Evolutionary conservation across 1,140 invertebrate genomes (phyloP).

Genomic region (Charaxes varanes): DNA sequence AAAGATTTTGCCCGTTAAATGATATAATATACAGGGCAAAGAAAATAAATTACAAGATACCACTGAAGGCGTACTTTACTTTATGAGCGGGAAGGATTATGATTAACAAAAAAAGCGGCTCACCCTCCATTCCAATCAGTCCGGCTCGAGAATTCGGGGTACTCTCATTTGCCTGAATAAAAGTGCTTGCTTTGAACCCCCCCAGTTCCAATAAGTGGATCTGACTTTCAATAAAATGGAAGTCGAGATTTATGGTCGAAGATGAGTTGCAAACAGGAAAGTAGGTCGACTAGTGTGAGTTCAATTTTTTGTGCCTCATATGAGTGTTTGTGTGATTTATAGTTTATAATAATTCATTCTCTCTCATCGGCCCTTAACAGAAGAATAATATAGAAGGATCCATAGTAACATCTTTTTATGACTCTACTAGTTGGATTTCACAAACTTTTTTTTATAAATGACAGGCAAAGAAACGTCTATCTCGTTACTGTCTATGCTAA

Average conservation of each 20-base stretch:
- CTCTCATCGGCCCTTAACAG: not conserved
- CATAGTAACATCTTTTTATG: too few species aligned
- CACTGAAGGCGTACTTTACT: conserved; percentile 4
- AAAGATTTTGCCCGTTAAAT: too few species aligned
- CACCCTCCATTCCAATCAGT: conserved; percentile 11
- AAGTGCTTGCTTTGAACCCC: conserved; percentile 13
- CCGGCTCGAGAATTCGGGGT: conserved; percentile 7
- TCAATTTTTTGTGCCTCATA: too few species aligned
- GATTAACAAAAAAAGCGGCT: conserved; percentile 10
- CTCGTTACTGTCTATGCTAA: too few species aligned
- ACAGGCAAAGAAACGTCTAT: too few species aligned
- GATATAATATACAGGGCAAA: too few species aligned
- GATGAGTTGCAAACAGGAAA: conserved; percentile 5
- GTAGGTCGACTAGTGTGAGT: conserved; percentile 1
- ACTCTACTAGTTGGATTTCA: too few species aligned
- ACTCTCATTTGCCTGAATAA: conserved; percentile 14
- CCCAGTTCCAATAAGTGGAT: conserved; percentile 14
- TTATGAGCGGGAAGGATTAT: conserved; percentile 5
- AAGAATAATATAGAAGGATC: too few species aligned
- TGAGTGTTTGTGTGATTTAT: not conserved
- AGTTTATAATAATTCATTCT: not conserved
- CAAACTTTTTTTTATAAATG: too few species aligned
- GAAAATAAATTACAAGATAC: not conserved
- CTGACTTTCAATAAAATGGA: conserved; percentile 12
- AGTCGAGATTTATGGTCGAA: conserved; percentile 5